Conservation (phyloP, 2,797 vertebrate species). For the Heterohyrax brucei region DNA sequence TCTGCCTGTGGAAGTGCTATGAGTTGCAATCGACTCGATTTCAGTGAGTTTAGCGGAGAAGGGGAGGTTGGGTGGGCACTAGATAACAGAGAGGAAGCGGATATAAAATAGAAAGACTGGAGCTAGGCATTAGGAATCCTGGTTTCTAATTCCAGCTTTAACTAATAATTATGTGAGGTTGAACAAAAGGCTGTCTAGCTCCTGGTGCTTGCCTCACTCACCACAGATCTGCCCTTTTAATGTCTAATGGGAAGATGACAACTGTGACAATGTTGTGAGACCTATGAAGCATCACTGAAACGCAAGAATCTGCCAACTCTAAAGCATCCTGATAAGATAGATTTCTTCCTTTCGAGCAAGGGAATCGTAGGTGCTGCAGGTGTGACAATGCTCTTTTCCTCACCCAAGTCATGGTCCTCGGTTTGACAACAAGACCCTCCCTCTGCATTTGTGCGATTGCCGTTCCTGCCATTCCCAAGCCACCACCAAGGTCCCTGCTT, state of each 20-base stretch:
- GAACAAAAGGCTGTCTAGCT: background rate
- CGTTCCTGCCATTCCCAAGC: background rate
- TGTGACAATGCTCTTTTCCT: background rate
- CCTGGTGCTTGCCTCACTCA: background rate
- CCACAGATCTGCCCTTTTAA: background rate
- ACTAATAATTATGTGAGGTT: background rate
- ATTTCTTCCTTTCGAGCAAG: constrained; percentile 24
- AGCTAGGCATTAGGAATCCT: background rate
- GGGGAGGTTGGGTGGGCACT: too few species aligned
- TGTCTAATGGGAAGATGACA: constrained; percentile 4
- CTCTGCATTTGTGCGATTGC: background rate
- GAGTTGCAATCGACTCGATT: too few species aligned
- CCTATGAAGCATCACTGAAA: background rate
- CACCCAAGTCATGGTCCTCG: background rate
- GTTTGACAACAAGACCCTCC: background rate
- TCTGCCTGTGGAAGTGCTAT: too few species aligned
- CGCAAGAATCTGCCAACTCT: background rate
- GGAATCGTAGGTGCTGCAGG: background rate
- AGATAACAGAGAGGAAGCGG: background rate
- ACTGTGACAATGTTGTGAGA: background rate
- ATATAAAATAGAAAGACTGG: background rate
- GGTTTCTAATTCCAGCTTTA: constrained; percentile 55
- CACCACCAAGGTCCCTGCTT: background rate
- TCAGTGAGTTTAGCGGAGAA: too few species aligned
- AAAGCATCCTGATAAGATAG: background rate